Evolutionary conservation across 1,140 invertebrate species (phyloP), one percentile per base, ranked within the genome.

Genomic region (Diorhabda elongata): DNA sequence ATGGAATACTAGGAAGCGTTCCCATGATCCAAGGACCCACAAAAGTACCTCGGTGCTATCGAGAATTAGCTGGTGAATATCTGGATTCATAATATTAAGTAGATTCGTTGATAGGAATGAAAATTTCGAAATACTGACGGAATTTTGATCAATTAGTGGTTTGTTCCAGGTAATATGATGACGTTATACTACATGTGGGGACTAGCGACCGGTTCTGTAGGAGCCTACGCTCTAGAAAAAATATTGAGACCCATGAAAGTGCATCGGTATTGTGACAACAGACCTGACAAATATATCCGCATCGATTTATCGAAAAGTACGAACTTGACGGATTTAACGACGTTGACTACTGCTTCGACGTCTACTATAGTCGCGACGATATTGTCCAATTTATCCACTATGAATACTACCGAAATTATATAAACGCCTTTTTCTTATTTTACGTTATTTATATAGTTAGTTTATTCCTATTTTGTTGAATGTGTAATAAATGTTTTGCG

Each of bases 21-120:
- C 94, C 94, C 1, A 96, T 96, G 92, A 94, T 96, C 63, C 86
- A 93, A 69, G 94, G 94, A 1, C 92, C 94, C 4, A 88, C 87
- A 45, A 89, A 92, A 78, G 93, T 96, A 2, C 84, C 88, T 2
- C 89, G 91, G 66, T 87, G 91, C n/a, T 85, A 90, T 68, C 85
- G 90, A 64, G 92, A 94, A 82, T 83, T 93, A 1, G 90, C 89
- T 69, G 89, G 89, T 89, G 76, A 75, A 68, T 42, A 3, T 57
- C 4, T 8, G 2, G 5, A 59, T 41, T 66, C 26, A 26, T 26
- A 26, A 26, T 26, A 26, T 26, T 26, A 8, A 52, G 47, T 52
- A 52, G 3, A 3, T 3, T 3, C 6, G 4, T 3, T 52, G 47
- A 52, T 52, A 52, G 47, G 47, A 52, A 6, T 52, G 45, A 52